Evolutionary conservation across 1,140 invertebrate species (phyloP).

Genomic region (Archegozetes longisetosus): DNA sequence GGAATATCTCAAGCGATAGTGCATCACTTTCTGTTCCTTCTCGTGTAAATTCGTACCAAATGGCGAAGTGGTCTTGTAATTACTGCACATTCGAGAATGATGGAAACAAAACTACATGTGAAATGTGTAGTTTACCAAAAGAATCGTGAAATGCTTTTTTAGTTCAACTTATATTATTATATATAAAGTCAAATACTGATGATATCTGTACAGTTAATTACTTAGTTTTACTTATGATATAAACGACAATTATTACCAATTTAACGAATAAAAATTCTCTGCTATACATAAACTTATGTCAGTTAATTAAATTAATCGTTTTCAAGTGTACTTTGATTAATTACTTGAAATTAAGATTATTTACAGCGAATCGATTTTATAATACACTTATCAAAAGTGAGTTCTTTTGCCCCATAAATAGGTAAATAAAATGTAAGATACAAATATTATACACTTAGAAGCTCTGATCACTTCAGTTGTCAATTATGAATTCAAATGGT

Average conservation of each 20-base stretch:
- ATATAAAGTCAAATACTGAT: neutral
- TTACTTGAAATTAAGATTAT: neutral
- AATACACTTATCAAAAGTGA: neutral
- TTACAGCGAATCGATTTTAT: neutral
- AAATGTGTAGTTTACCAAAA: conserved; percentile 76
- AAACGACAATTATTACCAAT: too few species aligned
- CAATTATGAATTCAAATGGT: too few species aligned
- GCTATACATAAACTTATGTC: too few species aligned
- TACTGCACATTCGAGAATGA: conserved; percentile 85
- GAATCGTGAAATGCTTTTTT: neutral
- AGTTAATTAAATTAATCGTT: neutral
- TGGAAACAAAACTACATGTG: conserved; percentile 51
- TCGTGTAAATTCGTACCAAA: too few species aligned
- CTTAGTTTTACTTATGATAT: too few species aligned
- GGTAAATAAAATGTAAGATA: neutral
- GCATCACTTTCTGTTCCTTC: neutral
- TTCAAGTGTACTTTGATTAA: neutral
- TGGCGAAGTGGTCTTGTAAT: conserved; percentile 59
- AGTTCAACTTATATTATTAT: neutral
- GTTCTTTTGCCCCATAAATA: neutral
- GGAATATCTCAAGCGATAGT: neutral
- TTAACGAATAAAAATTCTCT: too few species aligned
- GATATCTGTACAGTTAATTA: too few species aligned
- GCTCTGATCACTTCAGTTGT: too few species aligned
- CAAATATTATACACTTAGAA: too few species aligned